phyloP scores from a whole-genome alignment of 2,113 vertebrate genomes.

The Suncus etruscus region DNA sequence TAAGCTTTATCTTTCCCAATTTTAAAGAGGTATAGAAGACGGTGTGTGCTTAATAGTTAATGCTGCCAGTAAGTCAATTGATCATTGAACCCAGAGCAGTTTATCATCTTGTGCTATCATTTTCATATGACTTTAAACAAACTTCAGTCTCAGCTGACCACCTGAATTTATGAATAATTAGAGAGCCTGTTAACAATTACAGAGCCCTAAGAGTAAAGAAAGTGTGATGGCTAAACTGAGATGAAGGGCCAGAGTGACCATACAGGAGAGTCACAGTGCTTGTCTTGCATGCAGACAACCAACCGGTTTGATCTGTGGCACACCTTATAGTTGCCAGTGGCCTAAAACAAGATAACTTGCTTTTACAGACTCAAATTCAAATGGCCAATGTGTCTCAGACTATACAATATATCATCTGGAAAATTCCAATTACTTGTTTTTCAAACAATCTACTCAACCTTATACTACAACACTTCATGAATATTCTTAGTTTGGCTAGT shows the following conservation, averaged over 20 bases:
- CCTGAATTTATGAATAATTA: constrained; percentile 52
- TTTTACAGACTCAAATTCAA: constrained; percentile 53
- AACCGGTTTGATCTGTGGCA: no score
- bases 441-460: background rate
- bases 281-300: no score
- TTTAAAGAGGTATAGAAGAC: constrained; percentile 18
- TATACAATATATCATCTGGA: background rate
- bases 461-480: constrained; percentile 34
- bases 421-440: constrained; percentile 62
- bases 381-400: constrained; percentile 12
- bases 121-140: constrained; percentile 59
- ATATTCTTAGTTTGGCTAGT: constrained; percentile 17
- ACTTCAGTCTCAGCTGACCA: constrained; percentile 42
- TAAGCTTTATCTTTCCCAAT: constrained; percentile 45
- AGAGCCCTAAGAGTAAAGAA: constrained; percentile 4
- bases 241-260: background rate
- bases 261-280: no score
- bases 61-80: constrained; percentile 42
- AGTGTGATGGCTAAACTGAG: background rate
- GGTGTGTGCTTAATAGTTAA: constrained; percentile 44
- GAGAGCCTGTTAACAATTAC: constrained; percentile 27
- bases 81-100: constrained; percentile 37
- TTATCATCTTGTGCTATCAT: constrained; percentile 11
- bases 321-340: no score
- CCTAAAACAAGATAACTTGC: background rate